phyloP scores from a whole-genome alignment of 1,140 invertebrate genomes.

The Epicauta chinensis region DNA sequence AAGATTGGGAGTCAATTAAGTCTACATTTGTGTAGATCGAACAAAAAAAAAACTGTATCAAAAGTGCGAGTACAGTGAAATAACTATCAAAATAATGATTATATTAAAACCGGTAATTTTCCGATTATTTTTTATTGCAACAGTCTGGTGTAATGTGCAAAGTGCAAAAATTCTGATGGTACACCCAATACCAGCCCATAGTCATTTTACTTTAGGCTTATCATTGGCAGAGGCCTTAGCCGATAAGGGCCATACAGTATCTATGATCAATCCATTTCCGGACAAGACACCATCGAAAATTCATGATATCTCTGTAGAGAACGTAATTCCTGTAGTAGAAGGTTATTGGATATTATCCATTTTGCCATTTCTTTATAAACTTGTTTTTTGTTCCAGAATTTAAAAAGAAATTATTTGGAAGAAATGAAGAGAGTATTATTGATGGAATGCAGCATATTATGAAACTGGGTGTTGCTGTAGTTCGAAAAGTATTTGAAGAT shows the following conservation, averaged over 20 bases:
- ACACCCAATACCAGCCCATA: not conserved
- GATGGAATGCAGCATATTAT: too few relatives aligned
- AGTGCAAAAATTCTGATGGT: slow-evolving; percentile 5
- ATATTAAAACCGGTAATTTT: not conserved
- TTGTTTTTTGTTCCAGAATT: slow-evolving; percentile 1
- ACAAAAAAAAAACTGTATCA: too few relatives aligned
- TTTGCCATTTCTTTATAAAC: too few relatives aligned
- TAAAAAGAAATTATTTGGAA: not conserved
- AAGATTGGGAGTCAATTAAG: too few relatives aligned
- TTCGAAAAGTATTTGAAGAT: too few relatives aligned
- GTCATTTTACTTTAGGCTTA: slow-evolving; percentile 1
- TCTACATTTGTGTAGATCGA: too few relatives aligned
- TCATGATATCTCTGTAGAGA: slow-evolving; percentile 6
- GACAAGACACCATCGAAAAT: slow-evolving; percentile 21
- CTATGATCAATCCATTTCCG: slow-evolving; percentile 42
- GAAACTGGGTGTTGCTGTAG: too few relatives aligned
- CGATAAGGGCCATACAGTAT: slow-evolving; percentile 39
- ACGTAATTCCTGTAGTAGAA: not conserved
- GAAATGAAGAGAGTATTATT: too few relatives aligned
- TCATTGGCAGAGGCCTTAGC: not conserved
- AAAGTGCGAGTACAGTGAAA: too few relatives aligned
- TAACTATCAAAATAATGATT: not conserved
- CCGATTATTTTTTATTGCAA: slow-evolving; percentile 1
- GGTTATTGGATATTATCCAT: slow-evolving; percentile 1
- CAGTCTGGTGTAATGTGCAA: not conserved